These are phyloP conservation scores for Chaetops frenatus DNA, from an alignment of 2,113 vertebrate genomes.

Conservation along the genomic window DNA sequence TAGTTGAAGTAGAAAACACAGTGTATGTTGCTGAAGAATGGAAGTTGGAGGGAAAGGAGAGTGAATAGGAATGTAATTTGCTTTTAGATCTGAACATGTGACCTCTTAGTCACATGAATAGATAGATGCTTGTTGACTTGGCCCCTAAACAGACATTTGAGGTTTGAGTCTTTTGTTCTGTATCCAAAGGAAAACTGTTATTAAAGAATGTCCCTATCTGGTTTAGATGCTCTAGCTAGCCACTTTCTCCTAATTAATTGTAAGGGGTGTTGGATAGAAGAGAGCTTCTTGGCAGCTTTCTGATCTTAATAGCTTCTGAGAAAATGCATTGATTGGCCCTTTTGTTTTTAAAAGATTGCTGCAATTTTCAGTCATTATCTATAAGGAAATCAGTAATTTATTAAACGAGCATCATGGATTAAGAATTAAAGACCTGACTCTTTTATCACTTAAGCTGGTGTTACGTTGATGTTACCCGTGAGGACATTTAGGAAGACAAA, in stretches of 20 bases:
- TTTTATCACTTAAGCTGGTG: neutral
- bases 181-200: neutral
- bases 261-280: neutral
- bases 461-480: neutral
- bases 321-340: conserved; percentile 22
- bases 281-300: conserved; percentile 31
- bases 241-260: conserved; percentile 11
- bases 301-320: conserved; percentile 40
- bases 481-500: neutral
- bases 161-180: neutral
- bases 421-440: conserved; percentile 26
- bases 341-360: conserved; percentile 36
- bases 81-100: neutral
- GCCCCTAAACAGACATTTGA: neutral
- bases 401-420: conserved; percentile 9
- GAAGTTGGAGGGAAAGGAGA: neutral
- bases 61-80: neutral
- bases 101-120: neutral
- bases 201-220: neutral
- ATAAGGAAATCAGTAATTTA: conserved; percentile 19
- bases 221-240: neutral
- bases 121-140: neutral
- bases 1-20: neutral
- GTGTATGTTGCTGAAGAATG: neutral
- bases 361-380: conserved; percentile 26